Percentiles rank a stretch among this genome's conserved stretches.
Evolutionary conservation across 2,113 vertebrate species (phyloP).

Genomic region (Zingel zingel): DNA sequence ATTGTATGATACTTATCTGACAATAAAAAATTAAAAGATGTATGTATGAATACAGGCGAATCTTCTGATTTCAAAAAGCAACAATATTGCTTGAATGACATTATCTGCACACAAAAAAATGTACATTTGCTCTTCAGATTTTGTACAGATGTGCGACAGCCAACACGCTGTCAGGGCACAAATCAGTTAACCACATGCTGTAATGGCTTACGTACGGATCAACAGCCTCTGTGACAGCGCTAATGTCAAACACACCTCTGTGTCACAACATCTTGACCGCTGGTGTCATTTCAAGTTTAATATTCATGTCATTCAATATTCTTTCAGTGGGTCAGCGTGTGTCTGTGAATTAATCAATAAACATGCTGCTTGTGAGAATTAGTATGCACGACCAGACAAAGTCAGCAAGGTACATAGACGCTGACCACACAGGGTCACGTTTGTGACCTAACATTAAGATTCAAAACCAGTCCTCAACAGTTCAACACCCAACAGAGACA

Average conservation of each 20-base stretch:
- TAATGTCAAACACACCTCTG: background rate
- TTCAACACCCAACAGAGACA: too few relatives aligned
- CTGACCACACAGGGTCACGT: too few relatives aligned
- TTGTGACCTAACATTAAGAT: too few relatives aligned
- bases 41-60: background rate
- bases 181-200: background rate
- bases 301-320: background rate
- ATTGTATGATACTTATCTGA: background rate
- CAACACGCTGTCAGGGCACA: background rate
- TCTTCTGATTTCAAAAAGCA: background rate
- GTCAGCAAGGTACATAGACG: background rate
- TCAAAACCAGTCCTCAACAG: too few relatives aligned
- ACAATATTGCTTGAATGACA: background rate
- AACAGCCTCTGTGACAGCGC: background rate
- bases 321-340: background rate
- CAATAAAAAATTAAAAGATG: background rate
- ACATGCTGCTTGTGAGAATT: background rate
- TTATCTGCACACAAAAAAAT: too few relatives aligned
- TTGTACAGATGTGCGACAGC: background rate
- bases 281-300: constrained; percentile 7
- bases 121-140: background rate
- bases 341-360: background rate
- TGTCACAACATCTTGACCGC: constrained; percentile 15
- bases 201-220: background rate
- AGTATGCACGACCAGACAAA: background rate